phyloP scores from a whole-genome alignment of 2,797 vertebrate species.

The Coendou prehensilis region DNA sequence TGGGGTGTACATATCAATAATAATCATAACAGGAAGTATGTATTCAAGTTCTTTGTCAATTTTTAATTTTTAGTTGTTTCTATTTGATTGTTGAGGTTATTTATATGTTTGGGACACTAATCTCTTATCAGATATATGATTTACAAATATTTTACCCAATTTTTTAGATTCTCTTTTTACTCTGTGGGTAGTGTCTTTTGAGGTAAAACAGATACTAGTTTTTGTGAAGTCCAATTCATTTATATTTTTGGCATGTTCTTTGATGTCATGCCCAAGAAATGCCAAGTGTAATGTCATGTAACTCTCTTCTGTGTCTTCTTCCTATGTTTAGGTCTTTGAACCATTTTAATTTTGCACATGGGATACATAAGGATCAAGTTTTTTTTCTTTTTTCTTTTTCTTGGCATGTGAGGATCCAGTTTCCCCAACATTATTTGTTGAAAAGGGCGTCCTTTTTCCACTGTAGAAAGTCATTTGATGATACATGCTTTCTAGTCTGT shows the following conservation, averaged over 20 bases:
- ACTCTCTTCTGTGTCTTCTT: not conserved
- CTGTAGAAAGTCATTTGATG: not conserved
- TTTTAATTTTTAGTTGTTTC: not conserved
- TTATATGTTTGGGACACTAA: not conserved
- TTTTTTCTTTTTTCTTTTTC: not conserved
- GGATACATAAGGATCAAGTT: not conserved
- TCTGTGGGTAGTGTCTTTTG: not conserved
- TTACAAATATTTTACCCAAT: constrained; percentile 29
- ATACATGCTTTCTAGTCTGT: not conserved
- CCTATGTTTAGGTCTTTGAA: not conserved
- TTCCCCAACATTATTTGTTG: not conserved
- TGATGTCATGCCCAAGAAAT: not conserved
- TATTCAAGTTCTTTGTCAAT: not conserved
- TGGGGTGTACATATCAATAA: not conserved
- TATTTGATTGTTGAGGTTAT: not conserved
- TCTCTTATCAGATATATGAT: not conserved
- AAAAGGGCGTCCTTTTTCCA: not conserved
- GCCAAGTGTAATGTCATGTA: not conserved
- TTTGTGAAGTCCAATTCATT: not conserved
- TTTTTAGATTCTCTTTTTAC: not conserved
- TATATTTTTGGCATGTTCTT: not conserved
- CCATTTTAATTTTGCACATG: constrained; percentile 1
- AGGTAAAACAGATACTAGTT: not conserved
- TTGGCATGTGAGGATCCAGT: not conserved
- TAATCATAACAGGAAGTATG: not conserved